phyloP scores from a whole-genome alignment of 2,113 vertebrate species.

The Polypterus bichir region DNA sequence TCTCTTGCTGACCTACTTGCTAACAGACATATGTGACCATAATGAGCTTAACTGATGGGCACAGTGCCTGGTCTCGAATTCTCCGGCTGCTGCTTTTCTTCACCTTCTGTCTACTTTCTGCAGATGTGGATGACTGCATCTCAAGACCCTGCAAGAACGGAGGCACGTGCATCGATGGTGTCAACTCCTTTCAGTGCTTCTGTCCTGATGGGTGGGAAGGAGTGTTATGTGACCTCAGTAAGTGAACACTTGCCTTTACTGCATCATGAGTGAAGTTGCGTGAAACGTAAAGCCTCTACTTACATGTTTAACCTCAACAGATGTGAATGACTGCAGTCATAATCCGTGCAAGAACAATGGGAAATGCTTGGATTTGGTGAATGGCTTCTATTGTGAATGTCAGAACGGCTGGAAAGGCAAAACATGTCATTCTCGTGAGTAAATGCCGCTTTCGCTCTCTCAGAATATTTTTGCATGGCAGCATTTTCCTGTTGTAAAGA shows the following conservation, averaged over 20 bases:
- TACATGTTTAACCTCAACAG: conserved; percentile 31
- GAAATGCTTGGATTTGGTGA: conserved; percentile 68
- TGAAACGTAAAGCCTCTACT: neutral
- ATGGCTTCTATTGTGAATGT: conserved; percentile 84
- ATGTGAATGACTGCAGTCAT: conserved; percentile 78
- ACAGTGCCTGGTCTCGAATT: neutral
- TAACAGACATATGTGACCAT: neutral
- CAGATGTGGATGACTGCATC: conserved; percentile 86
- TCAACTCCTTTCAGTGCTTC: conserved; percentile 77
- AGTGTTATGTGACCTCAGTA: conserved; percentile 72
- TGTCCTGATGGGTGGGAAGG: conserved; percentile 88
- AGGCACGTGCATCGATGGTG: conserved; percentile 81
- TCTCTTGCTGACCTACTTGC: neutral
- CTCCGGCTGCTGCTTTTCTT: neutral
- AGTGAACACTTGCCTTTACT: conserved; percentile 30
- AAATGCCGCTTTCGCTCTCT: conserved; percentile 7
- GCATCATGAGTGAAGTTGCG: too few species aligned
- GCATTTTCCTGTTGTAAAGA: conserved; percentile 2
- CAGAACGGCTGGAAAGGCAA: conserved; percentile 87
- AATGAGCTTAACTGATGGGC: neutral
- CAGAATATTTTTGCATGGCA: conserved; percentile 6
- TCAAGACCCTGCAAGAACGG: conserved; percentile 74
- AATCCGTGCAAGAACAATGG: conserved; percentile 81
- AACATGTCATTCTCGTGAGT: conserved; percentile 87
- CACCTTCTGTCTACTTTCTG: neutral